phyloP scores from a whole-genome alignment of 2,888 invertebrate species.

The Mellilla xanthometata region DNA sequence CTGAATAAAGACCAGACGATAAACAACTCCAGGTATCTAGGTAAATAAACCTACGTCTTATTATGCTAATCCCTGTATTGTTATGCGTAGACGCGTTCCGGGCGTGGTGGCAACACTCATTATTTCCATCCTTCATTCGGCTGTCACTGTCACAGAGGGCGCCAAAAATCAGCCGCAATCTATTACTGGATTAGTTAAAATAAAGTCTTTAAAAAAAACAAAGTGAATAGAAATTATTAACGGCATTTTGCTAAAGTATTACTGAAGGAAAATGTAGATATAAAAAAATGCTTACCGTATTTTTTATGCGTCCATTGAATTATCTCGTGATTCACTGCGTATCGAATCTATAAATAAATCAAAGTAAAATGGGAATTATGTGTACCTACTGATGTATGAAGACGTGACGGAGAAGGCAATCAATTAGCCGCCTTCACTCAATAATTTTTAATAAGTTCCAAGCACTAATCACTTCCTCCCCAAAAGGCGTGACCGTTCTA shows the following conservation, averaged over 20 bases:
- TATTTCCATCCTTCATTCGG: constrained; percentile 64
- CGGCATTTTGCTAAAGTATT: too few species aligned
- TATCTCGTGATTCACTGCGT: too few species aligned
- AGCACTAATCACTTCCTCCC: constrained; percentile 79
- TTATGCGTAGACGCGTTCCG: constrained; percentile 63
- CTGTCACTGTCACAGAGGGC: constrained; percentile 57
- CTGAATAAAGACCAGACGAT: too few species aligned
- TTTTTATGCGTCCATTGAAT: too few species aligned
- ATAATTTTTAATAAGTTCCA: constrained; percentile 80
- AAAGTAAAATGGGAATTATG: constrained; percentile 35
- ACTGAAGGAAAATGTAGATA: too few species aligned
- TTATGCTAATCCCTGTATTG: constrained; percentile 60
- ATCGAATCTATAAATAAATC: constrained; percentile 26
- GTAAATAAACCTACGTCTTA: constrained; percentile 39
- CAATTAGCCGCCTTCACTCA: constrained; percentile 79
- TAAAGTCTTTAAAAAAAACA: too few species aligned
- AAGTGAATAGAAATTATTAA: too few species aligned
- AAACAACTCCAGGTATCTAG: too few species aligned
- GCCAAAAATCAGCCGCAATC: constrained; percentile 40
- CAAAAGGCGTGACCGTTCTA: constrained; percentile 77
- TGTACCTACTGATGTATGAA: constrained; percentile 29
- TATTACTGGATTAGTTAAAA: constrained; percentile 21
- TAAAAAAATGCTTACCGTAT: too few species aligned
- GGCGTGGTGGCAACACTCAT: constrained; percentile 57
- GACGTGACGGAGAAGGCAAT: constrained; percentile 53